Conservation (phyloP, 2,888 invertebrate genomes). For the Calameuta filiformis region DNA sequence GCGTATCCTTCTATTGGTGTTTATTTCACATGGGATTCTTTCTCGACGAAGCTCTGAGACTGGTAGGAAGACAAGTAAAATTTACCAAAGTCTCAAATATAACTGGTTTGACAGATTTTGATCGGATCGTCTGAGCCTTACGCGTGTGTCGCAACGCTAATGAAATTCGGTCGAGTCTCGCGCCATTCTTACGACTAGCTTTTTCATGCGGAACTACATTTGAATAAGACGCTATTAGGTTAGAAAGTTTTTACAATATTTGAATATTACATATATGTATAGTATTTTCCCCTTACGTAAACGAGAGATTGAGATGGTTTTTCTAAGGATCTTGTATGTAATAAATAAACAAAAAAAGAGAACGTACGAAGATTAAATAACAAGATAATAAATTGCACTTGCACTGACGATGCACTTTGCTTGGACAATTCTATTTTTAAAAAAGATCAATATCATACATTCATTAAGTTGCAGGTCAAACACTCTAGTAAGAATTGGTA, state of each 20-base stretch:
- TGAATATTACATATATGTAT: background rate
- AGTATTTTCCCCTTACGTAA: background rate
- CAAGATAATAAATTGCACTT: background rate
- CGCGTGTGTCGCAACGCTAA: background rate
- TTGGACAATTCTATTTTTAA: background rate
- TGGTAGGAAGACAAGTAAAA: background rate
- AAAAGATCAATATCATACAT: background rate
- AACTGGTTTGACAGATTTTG: background rate
- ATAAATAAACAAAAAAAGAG: background rate
- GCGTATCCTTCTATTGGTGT: background rate
- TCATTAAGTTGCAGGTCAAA: background rate
- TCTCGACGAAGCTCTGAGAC: background rate
- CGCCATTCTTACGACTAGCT: background rate
- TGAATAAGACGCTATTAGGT: background rate
- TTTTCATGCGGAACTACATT: background rate
- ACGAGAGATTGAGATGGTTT: background rate
- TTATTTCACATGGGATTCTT: background rate
- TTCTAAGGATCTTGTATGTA: background rate
- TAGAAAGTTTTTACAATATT: background rate
- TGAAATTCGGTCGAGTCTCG: background rate
- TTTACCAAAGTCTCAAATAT: background rate
- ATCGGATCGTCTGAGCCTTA: background rate
- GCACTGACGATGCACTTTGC: background rate
- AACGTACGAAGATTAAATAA: background rate
- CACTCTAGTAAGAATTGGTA: background rate